These are phyloP conservation scores for Sepioteuthis lessoniana DNA, from an alignment of 2,888 invertebrate genomes.

Conservation along the genomic window DNA sequence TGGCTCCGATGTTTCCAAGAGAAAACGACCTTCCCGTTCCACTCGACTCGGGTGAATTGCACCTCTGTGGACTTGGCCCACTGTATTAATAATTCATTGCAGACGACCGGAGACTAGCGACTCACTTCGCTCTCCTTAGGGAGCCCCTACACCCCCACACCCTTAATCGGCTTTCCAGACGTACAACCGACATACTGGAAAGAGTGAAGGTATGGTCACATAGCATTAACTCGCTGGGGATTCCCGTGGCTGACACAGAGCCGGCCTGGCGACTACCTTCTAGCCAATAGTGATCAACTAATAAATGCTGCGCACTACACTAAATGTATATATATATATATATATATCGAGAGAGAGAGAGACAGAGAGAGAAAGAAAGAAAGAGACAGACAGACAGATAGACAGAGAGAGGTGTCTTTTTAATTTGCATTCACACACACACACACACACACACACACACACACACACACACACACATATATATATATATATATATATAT, in stretches of 20 bases:
- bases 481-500: background rate
- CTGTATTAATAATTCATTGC: slow-evolving; percentile 33
- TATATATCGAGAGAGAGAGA: no score
- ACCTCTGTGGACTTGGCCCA: background rate
- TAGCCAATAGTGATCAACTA: background rate
- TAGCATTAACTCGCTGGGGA: slow-evolving; percentile 33
- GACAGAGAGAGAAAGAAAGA: no score
- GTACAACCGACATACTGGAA: slow-evolving; percentile 15
- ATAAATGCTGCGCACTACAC: no score
- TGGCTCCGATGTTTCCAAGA: background rate
- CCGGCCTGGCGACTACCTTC: background rate
- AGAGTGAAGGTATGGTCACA: background rate
- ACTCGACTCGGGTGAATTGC: slow-evolving; percentile 16
- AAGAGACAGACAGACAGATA: no score
- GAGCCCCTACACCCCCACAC: background rate
- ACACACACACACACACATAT: slow-evolving; percentile 33
- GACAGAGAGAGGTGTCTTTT: background rate
- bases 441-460: background rate
- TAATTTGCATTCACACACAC: background rate
- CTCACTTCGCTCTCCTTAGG: background rate
- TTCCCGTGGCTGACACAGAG: background rate
- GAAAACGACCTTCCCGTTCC: background rate
- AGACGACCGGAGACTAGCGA: slow-evolving; percentile 33
- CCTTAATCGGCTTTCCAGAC: background rate
- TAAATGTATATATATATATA: no score